phyloP scores from a whole-genome alignment of 2,888 invertebrate genomes.

The Bombylius major region DNA sequence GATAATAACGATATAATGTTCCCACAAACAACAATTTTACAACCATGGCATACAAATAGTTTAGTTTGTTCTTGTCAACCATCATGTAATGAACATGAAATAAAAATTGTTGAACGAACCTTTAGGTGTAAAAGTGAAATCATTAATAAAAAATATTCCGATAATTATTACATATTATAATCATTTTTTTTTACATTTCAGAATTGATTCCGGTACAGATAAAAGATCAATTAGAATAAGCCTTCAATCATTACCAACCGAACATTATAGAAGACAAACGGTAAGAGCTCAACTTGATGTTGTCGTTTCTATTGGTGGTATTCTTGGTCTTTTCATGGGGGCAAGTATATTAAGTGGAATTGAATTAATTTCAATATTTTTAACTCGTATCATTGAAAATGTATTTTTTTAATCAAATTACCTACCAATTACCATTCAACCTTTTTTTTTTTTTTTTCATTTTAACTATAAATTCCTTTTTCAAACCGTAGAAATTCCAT shows the following conservation, averaged over 20 bases:
- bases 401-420: not conserved
- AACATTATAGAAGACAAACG: conserved; percentile 39
- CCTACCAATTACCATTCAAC: no score
- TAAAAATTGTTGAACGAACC: conserved; percentile 33
- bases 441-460: no score
- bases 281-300: conserved; percentile 35
- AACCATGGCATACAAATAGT: conserved; percentile 42
- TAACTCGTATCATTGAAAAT: conserved; percentile 15
- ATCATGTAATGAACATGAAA: conserved; percentile 56
- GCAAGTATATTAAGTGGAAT: conserved; percentile 47
- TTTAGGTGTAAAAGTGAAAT: not conserved
- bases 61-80: conserved; percentile 53
- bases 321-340: conserved; percentile 45
- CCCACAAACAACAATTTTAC: conserved; percentile 38
- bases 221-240: conserved; percentile 10
- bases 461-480: no score
- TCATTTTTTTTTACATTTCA: not conserved
- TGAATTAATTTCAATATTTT: conserved; percentile 45
- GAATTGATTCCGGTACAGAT: not conserved
- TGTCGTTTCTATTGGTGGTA: conserved; percentile 45
- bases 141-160: no score
- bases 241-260: conserved; percentile 30
- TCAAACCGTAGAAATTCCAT: no score
- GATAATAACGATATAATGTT: conserved; percentile 40
- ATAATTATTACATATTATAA: not conserved